These are phyloP conservation scores for Brachionus paranguensis DNA, from an alignment of 1,140 invertebrate genomes.

Conservation along the genomic window DNA sequence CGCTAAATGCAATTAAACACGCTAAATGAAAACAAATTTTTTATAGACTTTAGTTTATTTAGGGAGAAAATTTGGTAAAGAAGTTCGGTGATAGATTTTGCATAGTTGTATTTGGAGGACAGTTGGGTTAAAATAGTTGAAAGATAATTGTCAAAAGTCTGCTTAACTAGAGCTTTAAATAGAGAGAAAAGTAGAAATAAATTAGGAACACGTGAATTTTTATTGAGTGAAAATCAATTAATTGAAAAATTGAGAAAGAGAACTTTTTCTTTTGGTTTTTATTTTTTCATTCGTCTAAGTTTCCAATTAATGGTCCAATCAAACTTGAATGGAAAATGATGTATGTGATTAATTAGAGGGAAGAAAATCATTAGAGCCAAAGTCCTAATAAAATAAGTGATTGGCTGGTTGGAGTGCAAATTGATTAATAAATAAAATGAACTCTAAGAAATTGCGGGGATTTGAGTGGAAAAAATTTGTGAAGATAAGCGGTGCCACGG, in stretches of 20 bases:
- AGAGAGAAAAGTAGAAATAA: neutral
- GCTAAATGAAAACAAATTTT: slow-evolving; percentile 31
- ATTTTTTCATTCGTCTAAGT: neutral
- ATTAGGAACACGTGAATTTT: slow-evolving; percentile 10
- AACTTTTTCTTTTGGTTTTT: too few species aligned
- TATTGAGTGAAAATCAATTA: neutral
- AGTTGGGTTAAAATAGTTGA: neutral
- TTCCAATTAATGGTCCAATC: neutral
- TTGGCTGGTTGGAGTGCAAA: neutral
- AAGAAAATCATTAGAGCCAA: neutral
- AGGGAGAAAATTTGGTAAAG: slow-evolving; percentile 7
- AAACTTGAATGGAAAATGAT: neutral
- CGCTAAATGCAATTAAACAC: slow-evolving; percentile 1
- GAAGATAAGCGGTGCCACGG: neutral
- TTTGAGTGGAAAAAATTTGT: neutral
- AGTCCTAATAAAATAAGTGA: neutral
- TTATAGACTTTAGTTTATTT: slow-evolving; percentile 23
- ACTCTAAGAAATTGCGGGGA: neutral
- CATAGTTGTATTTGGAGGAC: slow-evolving; percentile 3
- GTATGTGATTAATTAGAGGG: neutral
- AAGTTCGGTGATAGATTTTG: neutral
- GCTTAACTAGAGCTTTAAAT: slow-evolving; percentile 4
- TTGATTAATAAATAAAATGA: slow-evolving; percentile 24
- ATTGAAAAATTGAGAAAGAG: neutral
- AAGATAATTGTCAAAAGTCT: slow-evolving; percentile 30